Evolutionary conservation across 2,888 invertebrate genomes (phyloP), one percentile per base, ranked within the genome.

Genomic region (Lordiphosa andalusiaca): DNA sequence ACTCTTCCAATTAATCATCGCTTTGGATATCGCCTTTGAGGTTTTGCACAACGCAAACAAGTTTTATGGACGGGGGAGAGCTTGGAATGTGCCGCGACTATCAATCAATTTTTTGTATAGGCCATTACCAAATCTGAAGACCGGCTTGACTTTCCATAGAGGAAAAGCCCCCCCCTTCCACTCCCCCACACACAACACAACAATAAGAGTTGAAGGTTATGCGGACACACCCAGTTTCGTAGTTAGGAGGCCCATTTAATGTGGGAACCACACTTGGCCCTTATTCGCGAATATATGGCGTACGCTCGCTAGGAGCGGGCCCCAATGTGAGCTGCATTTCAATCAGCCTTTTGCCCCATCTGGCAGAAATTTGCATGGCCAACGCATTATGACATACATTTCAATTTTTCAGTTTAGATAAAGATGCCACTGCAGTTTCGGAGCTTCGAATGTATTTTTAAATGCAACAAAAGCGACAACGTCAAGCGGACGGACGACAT

Each of bases 51-150:
- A 75, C 59, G 64, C 48, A 83, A 80, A 80, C 80, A 70, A 72
- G 83, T 80, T 80, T 76, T 51, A 51, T 52, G 76, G 56, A 60
- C 35, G 10, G 37, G 2, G 13, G 12, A 33, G 62, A 59, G 60
- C 67, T 39, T 78, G 85, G 83, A 78, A 80, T 80, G 85, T 84
- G 85, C 85, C 80, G 66, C 53, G 85, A 84, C 83, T 80, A 80
- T 84, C 85, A 80, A 80, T 80, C 80, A 80, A 73, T 68, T 71
- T 69, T 73, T 77, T 77, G 84, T 73, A 59, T 38, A 41, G 60
- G 64, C 61, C 63, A 68, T 77, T 84, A 77, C 77, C 73, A 77
- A 84, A 77, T 76, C 63, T 61, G 56, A 72, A 53, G 57, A 78
- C 80, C 81, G 80, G 83, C 76, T 72, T 59, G 73, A 84, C 71